Base-by-base conservation (phyloP, 2,797 vertebrate genomes). In the Steatocranus sp. region DNA sequence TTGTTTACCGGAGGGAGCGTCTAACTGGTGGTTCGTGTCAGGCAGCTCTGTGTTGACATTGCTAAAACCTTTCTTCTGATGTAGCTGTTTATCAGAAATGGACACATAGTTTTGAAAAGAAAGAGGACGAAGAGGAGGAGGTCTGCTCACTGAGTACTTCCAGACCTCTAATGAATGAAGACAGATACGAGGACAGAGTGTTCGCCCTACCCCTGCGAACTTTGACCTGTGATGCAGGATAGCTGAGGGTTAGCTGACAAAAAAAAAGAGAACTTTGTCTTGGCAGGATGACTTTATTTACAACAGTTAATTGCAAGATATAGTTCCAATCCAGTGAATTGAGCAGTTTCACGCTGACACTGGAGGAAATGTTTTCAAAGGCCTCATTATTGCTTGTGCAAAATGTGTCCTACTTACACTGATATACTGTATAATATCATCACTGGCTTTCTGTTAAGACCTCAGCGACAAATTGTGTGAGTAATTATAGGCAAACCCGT, bases 121-220 rank as follows among this genome's bases (percentile, higher is more conserved):
- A 85, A 83, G 74, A 77, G 83, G 80, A 85, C 76, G 81, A 76
- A 77, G 32, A 77, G 89, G 88, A 84, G 86, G 88, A 84, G 88
- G 85, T 88, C 91, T 92, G 88, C 76, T 83, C 87, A 83, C 90
- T 94, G 95, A 96, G 91, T 91, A 91, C 88, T 95, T 95, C 94
- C 92, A 95, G 93, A 93, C 92, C 80, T 91, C 92, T 94, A 94
- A 96, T 95, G 92, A 96, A 95, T 94, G 91, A 96, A 95, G 94
- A 95, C 73, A 83, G 91, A 95, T 95, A 93, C 84, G 83, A 94
- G 91, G 86, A 92, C 92, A 38, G 80, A 34, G 76, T 81, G 89
- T 94, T 86, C 88, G 86, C 43, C 76, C 85, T 91, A 70, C 88
- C 94, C 95, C 86, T 30, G 63, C 70, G 68, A 94, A 88, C 94